These are phyloP conservation scores for Synergus laeviventris DNA, from an alignment of 2,888 invertebrate genomes.

Conservation along the genomic window DNA sequence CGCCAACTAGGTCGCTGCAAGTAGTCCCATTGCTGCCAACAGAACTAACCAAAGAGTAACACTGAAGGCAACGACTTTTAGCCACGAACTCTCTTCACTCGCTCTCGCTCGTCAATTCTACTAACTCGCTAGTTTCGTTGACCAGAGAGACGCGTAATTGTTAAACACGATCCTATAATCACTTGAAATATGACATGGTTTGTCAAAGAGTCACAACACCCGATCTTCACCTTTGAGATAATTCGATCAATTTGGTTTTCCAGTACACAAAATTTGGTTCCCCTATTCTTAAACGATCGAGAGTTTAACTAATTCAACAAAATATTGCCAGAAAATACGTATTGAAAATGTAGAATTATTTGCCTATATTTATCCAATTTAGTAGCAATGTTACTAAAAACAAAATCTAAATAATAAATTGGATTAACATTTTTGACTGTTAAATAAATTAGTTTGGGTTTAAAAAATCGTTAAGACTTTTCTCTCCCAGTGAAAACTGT, in stretches of 20 bases:
- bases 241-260: not conserved
- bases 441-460: no score
- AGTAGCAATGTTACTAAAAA: no score
- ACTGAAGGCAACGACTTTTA: conserved; percentile 50
- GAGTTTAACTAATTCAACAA: no score
- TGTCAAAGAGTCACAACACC: not conserved
- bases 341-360: no score
- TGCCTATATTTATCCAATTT: no score
- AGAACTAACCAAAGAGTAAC: conserved; percentile 50
- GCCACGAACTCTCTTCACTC: conserved; percentile 51
- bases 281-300: not conserved
- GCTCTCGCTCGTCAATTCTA: conserved; percentile 56
- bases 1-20: conserved; percentile 74
- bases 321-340: not conserved
- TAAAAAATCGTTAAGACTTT: not conserved
- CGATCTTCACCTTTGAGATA: no score
- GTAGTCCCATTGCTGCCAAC: conserved; percentile 74
- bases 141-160: conserved; percentile 25
- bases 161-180: not conserved
- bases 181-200: not conserved
- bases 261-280: not conserved
- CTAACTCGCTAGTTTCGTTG: conserved; percentile 35
- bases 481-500: conserved; percentile 18
- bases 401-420: not conserved
- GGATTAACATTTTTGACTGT: no score